Conservation (phyloP, 2,888 invertebrate genomes). For the Adelphocoris suturalis region DNA sequence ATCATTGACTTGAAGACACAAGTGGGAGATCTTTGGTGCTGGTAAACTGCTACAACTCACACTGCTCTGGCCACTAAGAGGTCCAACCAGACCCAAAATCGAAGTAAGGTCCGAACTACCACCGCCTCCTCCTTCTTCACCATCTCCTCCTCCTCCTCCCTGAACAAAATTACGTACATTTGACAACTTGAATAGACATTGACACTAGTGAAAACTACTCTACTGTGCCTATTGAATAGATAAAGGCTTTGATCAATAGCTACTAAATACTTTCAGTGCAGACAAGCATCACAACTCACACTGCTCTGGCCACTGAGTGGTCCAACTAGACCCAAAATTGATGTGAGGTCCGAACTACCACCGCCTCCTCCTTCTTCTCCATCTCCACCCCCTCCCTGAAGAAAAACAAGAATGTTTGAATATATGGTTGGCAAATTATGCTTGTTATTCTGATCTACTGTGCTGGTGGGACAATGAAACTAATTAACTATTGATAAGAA, state of each 20-base stretch:
- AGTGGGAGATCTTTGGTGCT: neutral
- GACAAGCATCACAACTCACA: conserved; percentile 52
- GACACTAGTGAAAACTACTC: neutral
- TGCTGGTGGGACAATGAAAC: too few relatives aligned
- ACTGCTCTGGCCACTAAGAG: conserved; percentile 68
- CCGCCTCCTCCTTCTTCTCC: conserved; percentile 72
- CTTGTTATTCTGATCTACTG: too few relatives aligned
- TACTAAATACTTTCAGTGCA: too few relatives aligned
- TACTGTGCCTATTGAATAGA: neutral
- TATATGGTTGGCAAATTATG: too few relatives aligned
- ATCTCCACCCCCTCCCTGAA: too few relatives aligned
- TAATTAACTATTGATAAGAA: too few relatives aligned
- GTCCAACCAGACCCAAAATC: conserved; percentile 69
- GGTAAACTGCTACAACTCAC: conserved; percentile 14
- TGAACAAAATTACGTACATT: neutral
- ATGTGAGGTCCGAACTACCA: conserved; percentile 73
- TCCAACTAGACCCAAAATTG: conserved; percentile 67
- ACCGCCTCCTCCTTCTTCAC: conserved; percentile 67
- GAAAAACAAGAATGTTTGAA: too few relatives aligned
- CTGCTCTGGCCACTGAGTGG: conserved; percentile 67
- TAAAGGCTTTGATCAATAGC: too few relatives aligned
- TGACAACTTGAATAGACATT: neutral
- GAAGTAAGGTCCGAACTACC: conserved; percentile 70
- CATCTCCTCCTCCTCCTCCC: conserved; percentile 71
- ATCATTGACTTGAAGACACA: too few relatives aligned